Evolutionary conservation across 2,113 vertebrate genomes (phyloP), one percentile per base, ranked within the genome.

Genomic region (Fregetta grallaria): DNA sequence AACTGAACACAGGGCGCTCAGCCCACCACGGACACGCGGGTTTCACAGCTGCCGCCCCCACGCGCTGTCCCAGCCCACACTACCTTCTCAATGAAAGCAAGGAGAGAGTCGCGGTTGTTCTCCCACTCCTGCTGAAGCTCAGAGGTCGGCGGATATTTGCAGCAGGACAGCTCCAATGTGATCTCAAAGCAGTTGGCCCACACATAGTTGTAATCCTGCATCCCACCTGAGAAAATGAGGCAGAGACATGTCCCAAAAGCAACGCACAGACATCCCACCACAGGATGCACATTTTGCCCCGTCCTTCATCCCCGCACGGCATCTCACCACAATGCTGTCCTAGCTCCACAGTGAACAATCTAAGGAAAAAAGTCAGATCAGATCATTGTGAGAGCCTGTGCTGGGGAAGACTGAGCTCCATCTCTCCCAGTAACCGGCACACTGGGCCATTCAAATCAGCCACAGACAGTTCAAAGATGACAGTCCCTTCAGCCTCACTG

Each of bases 181-280:
- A 99, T 98, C 97, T 99, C 99, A 96, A 99, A 98, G 98, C 99
- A 99, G 98, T 99, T 98, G 73, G 99, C 99, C 98, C 99, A 97
- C 53, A 99, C 90, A 14, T 99, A 99, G 98, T 99, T 99, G 97
- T 98, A 99, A 98, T 99, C 99, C 97, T 99, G 99, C 99, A 99
- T 99, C 52, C 99, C 99, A 92, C 99, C 99, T 99, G 94, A 44
- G 82, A 87, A 29, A 77, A 70, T 7, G 19, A 92, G 83, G 82
- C 77, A 97, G 47, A 97, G 70, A 72, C 42, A 55, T 14, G 72
- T 67, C 58, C 68, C 66, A 83, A 32, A 27, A 83, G 62, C 71
- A 89, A 79, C 2, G 13, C 9, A 78, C 86, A 74, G 70, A 42
- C 44, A 71, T 10, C 61, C 49, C 58, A 6, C 44, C 79, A 58